A percentile compares a stretch with the other conserved stretches of the same genome.
Conservation (phyloP, 2,797 vertebrate species). For the Poeciliopsis presidionis region DNA sequence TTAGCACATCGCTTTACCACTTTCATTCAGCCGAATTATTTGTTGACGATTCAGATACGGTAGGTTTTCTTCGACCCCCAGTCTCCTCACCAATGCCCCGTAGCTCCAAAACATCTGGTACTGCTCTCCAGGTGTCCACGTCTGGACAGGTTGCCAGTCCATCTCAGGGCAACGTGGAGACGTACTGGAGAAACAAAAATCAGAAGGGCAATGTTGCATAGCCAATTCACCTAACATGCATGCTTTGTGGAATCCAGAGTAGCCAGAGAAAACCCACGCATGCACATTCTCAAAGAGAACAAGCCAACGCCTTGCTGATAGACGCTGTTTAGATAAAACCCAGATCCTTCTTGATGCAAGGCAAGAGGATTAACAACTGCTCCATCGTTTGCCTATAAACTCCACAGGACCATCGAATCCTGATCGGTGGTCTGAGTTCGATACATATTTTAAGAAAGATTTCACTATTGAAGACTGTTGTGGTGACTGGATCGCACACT, state of each 20-base stretch:
- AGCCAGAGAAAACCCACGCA: neutral
- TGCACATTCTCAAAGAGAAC: neutral
- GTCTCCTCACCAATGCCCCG: neutral
- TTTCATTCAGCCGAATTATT: slow-evolving; percentile 43
- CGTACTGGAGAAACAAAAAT: neutral
- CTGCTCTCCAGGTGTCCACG: neutral
- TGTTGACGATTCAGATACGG: slow-evolving; percentile 62
- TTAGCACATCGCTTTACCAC: slow-evolving; percentile 16
- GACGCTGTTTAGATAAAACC: neutral
- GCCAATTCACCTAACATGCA: neutral
- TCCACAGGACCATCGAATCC: neutral
- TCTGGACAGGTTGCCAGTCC: neutral
- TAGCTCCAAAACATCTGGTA: neutral
- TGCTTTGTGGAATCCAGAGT: neutral
- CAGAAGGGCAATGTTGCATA: neutral
- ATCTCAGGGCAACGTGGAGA: neutral
- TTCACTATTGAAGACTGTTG: neutral
- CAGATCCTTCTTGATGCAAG: neutral
- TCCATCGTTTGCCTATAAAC: neutral
- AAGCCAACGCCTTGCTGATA: neutral
- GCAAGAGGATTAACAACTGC: neutral
- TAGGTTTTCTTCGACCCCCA: slow-evolving; percentile 24
- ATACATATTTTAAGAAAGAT: neutral
- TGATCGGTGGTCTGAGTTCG: neutral
- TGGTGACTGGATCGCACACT: neutral